Conservation (phyloP, 2,888 invertebrate species). For the Agrochola lychnidis region DNA sequence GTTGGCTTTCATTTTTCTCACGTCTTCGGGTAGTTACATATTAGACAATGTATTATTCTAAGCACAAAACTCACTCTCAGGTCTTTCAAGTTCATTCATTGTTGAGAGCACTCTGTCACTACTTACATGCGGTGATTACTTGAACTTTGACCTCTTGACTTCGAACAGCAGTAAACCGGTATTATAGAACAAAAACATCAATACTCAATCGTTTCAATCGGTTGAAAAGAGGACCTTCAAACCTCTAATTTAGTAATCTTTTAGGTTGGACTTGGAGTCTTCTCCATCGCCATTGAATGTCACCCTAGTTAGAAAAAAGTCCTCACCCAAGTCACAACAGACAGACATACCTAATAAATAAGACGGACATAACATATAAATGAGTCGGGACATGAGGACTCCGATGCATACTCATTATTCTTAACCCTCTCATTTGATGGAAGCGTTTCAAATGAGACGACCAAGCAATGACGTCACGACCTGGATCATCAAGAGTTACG, state of each 20-base stretch:
- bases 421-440: not conserved
- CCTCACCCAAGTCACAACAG: not conserved
- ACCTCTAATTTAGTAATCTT: not conserved
- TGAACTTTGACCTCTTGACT: constrained; percentile 35
- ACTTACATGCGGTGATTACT: constrained; percentile 29
- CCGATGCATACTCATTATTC: not conserved
- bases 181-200: constrained; percentile 14
- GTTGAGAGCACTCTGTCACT: constrained; percentile 40
- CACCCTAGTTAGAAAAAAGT: not conserved
- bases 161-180: constrained; percentile 21
- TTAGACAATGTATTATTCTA: constrained; percentile 23
- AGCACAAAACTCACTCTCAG: constrained; percentile 10
- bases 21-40: constrained; percentile 1
- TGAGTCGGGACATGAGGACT: too few relatives aligned
- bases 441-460: not conserved
- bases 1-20: constrained; percentile 20
- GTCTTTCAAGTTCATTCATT: constrained; percentile 12
- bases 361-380: not conserved
- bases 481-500: not conserved
- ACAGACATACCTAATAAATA: not conserved
- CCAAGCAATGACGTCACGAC: not conserved
- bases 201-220: not conserved
- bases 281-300: not conserved
- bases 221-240: not conserved
- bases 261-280: too few relatives aligned